Evolutionary conservation across 1,140 invertebrate species (phyloP).

Genomic region (Coelopa frigida): DNA sequence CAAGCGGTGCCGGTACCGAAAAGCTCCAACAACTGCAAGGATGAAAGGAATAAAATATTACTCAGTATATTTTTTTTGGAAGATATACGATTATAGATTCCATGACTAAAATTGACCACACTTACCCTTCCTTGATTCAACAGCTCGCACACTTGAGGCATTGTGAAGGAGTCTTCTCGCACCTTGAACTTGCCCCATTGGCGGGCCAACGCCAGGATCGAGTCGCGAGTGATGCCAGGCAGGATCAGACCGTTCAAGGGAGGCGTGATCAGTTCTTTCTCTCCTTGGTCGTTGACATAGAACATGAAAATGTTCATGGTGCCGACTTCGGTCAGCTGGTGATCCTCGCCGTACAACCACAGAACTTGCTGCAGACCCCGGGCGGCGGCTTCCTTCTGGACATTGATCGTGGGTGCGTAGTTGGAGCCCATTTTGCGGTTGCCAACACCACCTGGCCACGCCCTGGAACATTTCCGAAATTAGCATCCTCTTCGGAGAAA

Average conservation of each 20-base stretch:
- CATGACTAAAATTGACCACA: constrained; percentile 14
- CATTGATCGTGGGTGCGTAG: constrained; percentile 79
- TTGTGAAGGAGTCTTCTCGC: constrained; percentile 75
- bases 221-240: constrained; percentile 86
- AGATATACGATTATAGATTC: neutral
- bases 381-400: constrained; percentile 70
- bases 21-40: constrained; percentile 73
- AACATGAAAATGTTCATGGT: constrained; percentile 98
- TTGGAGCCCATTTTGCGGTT: constrained; percentile 93
- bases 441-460: constrained; percentile 95
- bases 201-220: constrained; percentile 71
- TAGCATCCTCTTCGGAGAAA: too few species aligned
- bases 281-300: constrained; percentile 82
- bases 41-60: neutral
- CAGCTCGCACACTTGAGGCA: constrained; percentile 71
- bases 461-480: constrained; percentile 54
- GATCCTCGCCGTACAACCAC: constrained; percentile 93
- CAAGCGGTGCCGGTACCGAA: constrained; percentile 94
- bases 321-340: constrained; percentile 94
- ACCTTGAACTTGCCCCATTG: constrained; percentile 87
- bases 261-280: constrained; percentile 89
- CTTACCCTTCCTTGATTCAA: constrained; percentile 77
- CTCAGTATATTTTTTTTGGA: neutral
- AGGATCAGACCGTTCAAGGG: constrained; percentile 85
- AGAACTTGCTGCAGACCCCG: constrained; percentile 90